Base-by-base conservation (phyloP, 1,140 invertebrate species). In the Trissolcus basalis region DNA sequence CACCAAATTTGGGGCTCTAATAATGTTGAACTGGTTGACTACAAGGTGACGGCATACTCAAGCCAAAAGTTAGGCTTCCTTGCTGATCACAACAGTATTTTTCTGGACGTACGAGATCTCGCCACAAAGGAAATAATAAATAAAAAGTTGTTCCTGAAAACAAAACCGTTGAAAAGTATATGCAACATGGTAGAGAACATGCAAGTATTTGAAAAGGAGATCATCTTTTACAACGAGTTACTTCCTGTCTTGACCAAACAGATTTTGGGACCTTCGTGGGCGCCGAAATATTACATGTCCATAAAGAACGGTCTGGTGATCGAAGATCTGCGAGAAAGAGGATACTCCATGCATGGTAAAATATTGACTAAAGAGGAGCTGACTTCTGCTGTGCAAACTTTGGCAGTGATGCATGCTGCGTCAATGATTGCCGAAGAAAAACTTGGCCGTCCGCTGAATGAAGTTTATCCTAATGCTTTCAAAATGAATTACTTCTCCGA, bases 351-450 rank as follows among this genome's bases (percentile, higher is more conserved):
- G n/a, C n/a, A 2, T 39, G n/a, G n/a, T 4, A 39, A 39, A 39
- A 39, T 39, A 39, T 39, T 39, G 9, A 4, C 36, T 9, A 85
- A 86, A 53, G 84, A 90, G 14, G 85, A 90, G 72, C 67, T 90
- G 7, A 82, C 82, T 32, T 84, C 89, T 4, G 83, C 81, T 2
- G 70, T 91, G 0, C 86, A 86, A 75, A 80, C 88, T 0, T 55
- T 91, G 51, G 91, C 91, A 0, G 87, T 81, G 44, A 79, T 91
- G 78, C 91, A 92, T 73, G 89, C 90, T 0, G 87, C 89, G n/a
- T 90, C 89, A 2, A 87, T 89, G 11, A 86, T 90, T 13, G 86
- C 81, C 13, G 91, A 91, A 76, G 83, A 88, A 10, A 80, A 63
- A 13, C 80, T 83, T 43, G 85, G 70, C 1, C 12, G 35, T 32